A percentile compares a stretch with the other conserved stretches of the same genome.
Evolutionary conservation across 1,140 invertebrate genomes (phyloP).

Genomic region (Trypoxylus dichotomus): DNA sequence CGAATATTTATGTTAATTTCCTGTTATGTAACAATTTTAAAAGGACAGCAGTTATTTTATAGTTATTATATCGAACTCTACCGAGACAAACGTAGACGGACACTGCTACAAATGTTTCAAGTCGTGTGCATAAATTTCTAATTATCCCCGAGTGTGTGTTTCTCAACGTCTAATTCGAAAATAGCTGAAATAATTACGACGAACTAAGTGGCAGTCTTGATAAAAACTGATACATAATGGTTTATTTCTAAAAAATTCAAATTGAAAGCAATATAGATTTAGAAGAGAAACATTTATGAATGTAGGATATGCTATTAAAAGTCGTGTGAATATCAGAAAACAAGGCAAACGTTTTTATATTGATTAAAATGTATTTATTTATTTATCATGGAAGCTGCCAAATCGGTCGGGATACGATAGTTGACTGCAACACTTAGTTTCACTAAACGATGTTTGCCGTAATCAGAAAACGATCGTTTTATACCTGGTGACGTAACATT

Average conservation of each 20-base stretch:
- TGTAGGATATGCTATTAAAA: too few relatives aligned
- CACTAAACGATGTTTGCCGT: too few relatives aligned
- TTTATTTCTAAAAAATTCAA: neutral
- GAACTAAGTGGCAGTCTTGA: neutral
- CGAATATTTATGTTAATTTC: slow-evolving; percentile 4
- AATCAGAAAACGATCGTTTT: too few relatives aligned
- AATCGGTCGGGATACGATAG: too few relatives aligned
- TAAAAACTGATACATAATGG: neutral
- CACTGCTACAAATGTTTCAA: neutral
- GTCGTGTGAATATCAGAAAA: too few relatives aligned
- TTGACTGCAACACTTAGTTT: too few relatives aligned
- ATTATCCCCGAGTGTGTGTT: neutral
- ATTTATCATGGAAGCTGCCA: too few relatives aligned
- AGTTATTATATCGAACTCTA: neutral
- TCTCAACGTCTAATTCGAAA: neutral
- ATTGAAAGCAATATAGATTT: neutral
- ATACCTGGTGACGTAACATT: too few relatives aligned
- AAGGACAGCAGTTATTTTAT: neutral
- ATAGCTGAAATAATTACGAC: neutral
- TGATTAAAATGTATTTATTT: neutral
- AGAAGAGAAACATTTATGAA: too few relatives aligned
- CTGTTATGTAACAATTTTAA: neutral
- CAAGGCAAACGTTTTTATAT: neutral
- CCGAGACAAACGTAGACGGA: neutral
- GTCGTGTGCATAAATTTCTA: neutral